Evolutionary conservation across 1,140 invertebrate genomes (phyloP).

Genomic region (Drosophila rufa): DNA sequence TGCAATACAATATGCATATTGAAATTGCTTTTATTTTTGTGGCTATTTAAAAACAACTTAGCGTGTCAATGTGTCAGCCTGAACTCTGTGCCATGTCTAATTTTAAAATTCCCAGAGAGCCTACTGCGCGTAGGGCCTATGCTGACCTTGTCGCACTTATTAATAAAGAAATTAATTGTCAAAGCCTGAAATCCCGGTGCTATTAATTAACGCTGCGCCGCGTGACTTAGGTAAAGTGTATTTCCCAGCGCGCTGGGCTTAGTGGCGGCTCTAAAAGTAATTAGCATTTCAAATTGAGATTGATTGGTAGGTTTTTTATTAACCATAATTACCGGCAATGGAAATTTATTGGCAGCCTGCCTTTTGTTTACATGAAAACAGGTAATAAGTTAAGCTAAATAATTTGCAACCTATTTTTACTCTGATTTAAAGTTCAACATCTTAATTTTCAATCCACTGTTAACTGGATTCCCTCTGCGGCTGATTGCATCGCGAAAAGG

Average conservation of each 20-base stretch:
- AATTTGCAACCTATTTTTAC: neutral
- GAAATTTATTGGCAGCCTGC: neutral
- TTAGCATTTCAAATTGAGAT: constrained; percentile 15
- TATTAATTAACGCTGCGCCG: constrained; percentile 26
- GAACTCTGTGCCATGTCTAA: constrained; percentile 7
- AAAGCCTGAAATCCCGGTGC: constrained; percentile 13
- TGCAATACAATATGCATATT: constrained; percentile 33
- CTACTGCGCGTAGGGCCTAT: neutral
- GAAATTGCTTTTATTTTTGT: constrained; percentile 42
- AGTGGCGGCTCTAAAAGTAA: neutral
- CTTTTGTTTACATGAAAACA: neutral
- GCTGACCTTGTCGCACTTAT: constrained; percentile 12
- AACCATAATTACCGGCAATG: constrained; percentile 9
- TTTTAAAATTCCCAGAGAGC: constrained; percentile 4
- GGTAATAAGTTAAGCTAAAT: neutral
- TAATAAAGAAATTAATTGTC: constrained; percentile 8
- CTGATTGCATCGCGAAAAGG: constrained; percentile 6
- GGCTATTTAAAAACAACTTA: constrained; percentile 46
- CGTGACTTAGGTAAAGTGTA: constrained; percentile 10
- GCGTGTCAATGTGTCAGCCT: constrained; percentile 28
- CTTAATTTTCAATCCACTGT: constrained; percentile 12
- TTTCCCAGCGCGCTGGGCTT: neutral
- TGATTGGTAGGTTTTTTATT: constrained; percentile 25
- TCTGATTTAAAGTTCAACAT: constrained; percentile 1
- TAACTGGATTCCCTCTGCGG: constrained; percentile 9